phyloP scores from a whole-genome alignment of 1,140 invertebrate species.

The Procambarus clarkii region DNA sequence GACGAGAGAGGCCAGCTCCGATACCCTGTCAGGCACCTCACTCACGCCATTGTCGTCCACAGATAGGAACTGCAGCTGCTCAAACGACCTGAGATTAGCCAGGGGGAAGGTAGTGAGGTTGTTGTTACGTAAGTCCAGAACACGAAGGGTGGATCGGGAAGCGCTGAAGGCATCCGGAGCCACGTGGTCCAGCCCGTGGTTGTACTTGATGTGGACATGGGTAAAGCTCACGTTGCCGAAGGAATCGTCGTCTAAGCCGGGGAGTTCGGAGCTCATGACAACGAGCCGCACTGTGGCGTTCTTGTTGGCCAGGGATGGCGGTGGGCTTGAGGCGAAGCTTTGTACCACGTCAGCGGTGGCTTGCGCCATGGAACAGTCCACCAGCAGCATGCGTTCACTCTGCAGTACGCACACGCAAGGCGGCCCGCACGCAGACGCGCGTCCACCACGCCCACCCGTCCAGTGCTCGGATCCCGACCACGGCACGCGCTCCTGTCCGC shows the following conservation, averaged over 20 bases:
- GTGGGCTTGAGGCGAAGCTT: not conserved
- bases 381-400: not conserved
- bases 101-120: not conserved
- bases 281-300: conserved; percentile 7
- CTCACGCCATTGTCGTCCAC: not conserved
- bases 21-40: not conserved
- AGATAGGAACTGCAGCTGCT: not conserved
- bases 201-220: conserved; percentile 27
- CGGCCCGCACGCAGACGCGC: not conserved
- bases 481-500: not conserved
- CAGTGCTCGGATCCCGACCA: not conserved
- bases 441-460: not conserved
- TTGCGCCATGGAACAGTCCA: not conserved
- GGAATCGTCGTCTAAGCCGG: not conserved
- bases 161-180: not conserved
- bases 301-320: not conserved
- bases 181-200: conserved; percentile 24
- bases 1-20: not conserved
- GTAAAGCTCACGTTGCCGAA: conserved; percentile 18
- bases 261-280: conserved; percentile 16
- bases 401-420: conserved; percentile 20
- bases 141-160: conserved; percentile 10
- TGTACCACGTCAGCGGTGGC: not conserved
- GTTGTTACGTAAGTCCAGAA: conserved; percentile 3
- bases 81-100: not conserved